Evolutionary conservation across 2,797 vertebrate genomes (phyloP).

Genomic region (Notolepis coatsorum): DNA sequence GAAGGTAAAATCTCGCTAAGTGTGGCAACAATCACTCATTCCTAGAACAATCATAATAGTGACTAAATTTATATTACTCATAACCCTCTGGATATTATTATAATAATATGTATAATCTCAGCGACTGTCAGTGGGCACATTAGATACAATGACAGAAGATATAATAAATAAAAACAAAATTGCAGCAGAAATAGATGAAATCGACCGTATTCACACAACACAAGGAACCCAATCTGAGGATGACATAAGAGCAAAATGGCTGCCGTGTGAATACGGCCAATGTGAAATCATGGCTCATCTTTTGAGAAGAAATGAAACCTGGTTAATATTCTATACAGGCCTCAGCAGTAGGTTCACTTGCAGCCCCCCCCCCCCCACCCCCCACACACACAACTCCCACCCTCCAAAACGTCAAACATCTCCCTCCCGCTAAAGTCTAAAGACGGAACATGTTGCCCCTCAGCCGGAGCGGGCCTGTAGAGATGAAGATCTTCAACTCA

Average conservation of each 20-base stretch:
- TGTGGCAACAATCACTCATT: slow-evolving; percentile 83
- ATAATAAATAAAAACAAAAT: slow-evolving; percentile 59
- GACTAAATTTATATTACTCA: slow-evolving; percentile 74
- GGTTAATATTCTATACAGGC: slow-evolving; percentile 73
- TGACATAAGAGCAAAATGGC: too few species aligned
- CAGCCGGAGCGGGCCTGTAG: slow-evolving; percentile 37
- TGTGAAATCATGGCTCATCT: slow-evolving; percentile 74
- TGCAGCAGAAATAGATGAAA: slow-evolving; percentile 75
- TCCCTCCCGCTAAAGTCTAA: slow-evolving; percentile 33
- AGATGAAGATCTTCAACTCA: slow-evolving; percentile 54
- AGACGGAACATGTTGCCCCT: slow-evolving; percentile 22
- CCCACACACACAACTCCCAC: not conserved
- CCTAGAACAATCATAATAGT: slow-evolving; percentile 82
- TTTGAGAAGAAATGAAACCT: slow-evolving; percentile 74
- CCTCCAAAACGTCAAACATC: not conserved
- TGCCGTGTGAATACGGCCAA: too few species aligned
- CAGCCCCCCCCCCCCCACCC: not conserved
- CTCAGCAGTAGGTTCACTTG: slow-evolving; percentile 66
- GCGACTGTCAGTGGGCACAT: slow-evolving; percentile 76
- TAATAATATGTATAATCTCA: slow-evolving; percentile 77
- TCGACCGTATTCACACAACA: too few species aligned
- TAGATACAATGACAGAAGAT: slow-evolving; percentile 78
- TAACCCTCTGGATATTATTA: slow-evolving; percentile 70
- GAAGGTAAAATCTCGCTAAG: slow-evolving; percentile 80
- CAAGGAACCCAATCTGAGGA: too few species aligned